Conservation (phyloP, 2,888 invertebrate species). For the Homarus gammarus region DNA sequence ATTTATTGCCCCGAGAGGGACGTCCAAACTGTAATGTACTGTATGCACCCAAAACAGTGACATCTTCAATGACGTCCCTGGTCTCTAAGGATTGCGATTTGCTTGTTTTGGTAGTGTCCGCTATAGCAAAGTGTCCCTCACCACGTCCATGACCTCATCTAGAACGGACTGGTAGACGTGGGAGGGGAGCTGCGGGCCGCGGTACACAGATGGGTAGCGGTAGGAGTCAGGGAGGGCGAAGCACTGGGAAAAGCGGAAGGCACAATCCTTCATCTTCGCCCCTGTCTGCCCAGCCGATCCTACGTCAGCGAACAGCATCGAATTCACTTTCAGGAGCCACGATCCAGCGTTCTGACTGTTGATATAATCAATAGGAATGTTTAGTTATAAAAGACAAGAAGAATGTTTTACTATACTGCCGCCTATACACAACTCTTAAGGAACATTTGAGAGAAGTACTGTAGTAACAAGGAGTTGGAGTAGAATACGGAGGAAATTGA, state of each 20-base stretch:
- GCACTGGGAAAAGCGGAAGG: slow-evolving; percentile 47
- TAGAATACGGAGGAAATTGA: no score
- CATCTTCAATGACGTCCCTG: no score
- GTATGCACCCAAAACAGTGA: no score
- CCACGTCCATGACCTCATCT: slow-evolving; percentile 50
- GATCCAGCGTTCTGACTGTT: slow-evolving; percentile 48
- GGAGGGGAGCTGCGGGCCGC: slow-evolving; percentile 19
- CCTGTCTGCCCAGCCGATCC: slow-evolving; percentile 35
- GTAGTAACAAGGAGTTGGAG: no score
- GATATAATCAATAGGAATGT: background rate
- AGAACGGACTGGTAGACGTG: slow-evolving; percentile 44
- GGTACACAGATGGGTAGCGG: slow-evolving; percentile 49
- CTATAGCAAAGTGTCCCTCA: slow-evolving; percentile 29
- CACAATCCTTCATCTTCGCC: slow-evolving; percentile 7
- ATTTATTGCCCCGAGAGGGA: no score
- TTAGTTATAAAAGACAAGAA: no score
- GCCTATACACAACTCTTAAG: no score
- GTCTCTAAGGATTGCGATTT: no score
- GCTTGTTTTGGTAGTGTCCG: no score
- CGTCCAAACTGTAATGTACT: no score
- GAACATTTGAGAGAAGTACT: no score
- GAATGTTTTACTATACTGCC: no score
- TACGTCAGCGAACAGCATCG: slow-evolving; percentile 32
- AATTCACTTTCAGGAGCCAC: slow-evolving; percentile 51
- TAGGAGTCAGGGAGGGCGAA: slow-evolving; percentile 44